A percentile compares a stretch with the other conserved stretches of the same genome.
phyloP scores from a whole-genome alignment of 2,113 vertebrate genomes.

The Sterna hirundo region DNA sequence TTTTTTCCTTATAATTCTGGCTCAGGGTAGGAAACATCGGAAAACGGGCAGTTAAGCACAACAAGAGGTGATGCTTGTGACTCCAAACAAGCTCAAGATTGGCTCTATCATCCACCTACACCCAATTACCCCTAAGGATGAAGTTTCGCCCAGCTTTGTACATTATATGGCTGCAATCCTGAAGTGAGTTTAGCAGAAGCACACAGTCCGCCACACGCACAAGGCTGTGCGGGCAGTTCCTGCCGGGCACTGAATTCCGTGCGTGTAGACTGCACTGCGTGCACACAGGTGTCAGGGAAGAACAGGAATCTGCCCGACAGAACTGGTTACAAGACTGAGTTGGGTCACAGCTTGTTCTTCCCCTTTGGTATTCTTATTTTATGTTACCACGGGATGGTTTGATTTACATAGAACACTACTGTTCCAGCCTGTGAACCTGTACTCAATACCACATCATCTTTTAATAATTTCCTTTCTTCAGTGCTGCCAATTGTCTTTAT shows the following conservation, averaged over 20 bases:
- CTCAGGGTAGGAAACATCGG: background rate
- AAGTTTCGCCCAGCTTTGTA: background rate
- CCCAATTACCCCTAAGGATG: background rate
- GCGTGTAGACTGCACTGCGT: fast-evolving
- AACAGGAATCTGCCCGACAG: background rate
- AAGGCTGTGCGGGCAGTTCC: background rate
- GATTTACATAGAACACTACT: background rate
- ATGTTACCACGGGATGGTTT: background rate
- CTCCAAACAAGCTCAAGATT: background rate
- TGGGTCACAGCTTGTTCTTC: background rate
- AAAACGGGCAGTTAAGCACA: background rate
- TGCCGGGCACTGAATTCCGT: background rate
- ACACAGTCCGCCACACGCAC: fast-evolving
- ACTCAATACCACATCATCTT: background rate
- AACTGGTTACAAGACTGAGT: background rate
- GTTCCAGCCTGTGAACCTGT: background rate
- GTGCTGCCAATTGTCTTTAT: background rate
- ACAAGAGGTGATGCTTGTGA: background rate
- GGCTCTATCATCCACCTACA: background rate
- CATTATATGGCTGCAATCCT: background rate
- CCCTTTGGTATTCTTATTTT: background rate
- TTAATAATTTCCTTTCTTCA: background rate
- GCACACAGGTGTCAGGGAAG: background rate
- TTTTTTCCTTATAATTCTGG: background rate
- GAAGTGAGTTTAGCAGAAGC: background rate